phyloP scores from a whole-genome alignment of 2,888 invertebrate genomes.

The Harpalus rubripes region DNA sequence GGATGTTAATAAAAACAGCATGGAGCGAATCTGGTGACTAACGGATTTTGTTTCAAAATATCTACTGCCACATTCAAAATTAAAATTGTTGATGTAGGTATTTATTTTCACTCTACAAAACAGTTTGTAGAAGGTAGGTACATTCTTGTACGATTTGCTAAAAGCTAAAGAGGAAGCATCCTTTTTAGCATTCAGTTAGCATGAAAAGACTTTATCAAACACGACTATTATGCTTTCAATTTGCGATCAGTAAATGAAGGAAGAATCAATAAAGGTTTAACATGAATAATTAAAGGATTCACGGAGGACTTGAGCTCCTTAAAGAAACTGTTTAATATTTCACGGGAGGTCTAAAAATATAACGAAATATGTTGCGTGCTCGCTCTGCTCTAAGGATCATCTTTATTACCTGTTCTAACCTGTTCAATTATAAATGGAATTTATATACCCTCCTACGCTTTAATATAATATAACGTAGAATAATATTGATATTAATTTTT shows the following conservation, averaged over 20 bases:
- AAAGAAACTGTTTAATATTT: constrained; percentile 25
- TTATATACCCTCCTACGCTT: neutral
- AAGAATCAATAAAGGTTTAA: constrained; percentile 45
- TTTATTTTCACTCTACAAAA: too few species aligned
- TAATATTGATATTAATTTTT: too few species aligned
- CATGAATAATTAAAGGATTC: constrained; percentile 46
- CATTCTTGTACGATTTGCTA: too few species aligned
- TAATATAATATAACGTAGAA: too few species aligned
- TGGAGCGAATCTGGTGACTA: too few species aligned
- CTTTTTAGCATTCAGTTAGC: constrained; percentile 28
- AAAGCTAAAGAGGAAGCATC: too few species aligned
- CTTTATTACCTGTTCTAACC: constrained; percentile 16
- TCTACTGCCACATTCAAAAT: too few species aligned
- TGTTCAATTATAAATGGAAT: constrained; percentile 31
- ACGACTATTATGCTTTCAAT: constrained; percentile 37
- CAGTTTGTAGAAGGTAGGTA: too few species aligned
- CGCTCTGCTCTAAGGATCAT: constrained; percentile 28
- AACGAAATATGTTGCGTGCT: constrained; percentile 13
- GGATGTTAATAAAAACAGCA: too few species aligned
- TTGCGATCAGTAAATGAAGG: constrained; percentile 41
- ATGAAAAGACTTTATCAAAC: constrained; percentile 40
- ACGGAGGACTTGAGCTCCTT: constrained; percentile 22
- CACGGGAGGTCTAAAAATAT: constrained; percentile 12
- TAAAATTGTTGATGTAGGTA: too few species aligned
- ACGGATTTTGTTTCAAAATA: too few species aligned